Evolutionary conservation across 2,888 invertebrate species (phyloP), one percentile per base, ranked within the genome.

Genomic region (Sarcophaga carnaria): DNA sequence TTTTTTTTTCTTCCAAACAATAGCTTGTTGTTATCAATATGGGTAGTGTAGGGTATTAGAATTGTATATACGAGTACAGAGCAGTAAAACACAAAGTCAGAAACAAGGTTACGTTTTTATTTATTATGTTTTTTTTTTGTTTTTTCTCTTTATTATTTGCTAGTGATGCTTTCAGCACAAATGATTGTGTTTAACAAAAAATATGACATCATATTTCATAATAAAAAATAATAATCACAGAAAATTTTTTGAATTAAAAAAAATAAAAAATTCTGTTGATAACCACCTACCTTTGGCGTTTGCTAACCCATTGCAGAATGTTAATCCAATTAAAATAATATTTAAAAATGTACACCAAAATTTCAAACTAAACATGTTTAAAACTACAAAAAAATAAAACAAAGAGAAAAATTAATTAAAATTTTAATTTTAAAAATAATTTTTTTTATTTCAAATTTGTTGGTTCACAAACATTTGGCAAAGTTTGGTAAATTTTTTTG

Each of bases 201-300:
- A 80, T 67, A 87, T 87, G 87, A 87, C 87, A 87, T 87, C 87
- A 87, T 87, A 79, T 79, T 84, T 84, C 76, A 71, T 76, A 63
- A 83, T 76, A 75, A 77, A 12, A 54, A 54, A 37, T 8, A 37
- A 37, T 8, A 14, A 54, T 54, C 10, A 3, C 17, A 54, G 17
- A 54, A 54, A 63, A 63, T 20, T 45, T n/a, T 27, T 67, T 37
- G 0, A 1, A 6, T 76, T n/a, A 17, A 69, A 47, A 45, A 60
- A 59, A 62, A 74, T 54, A 74, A 54, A 63, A 63, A 6, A 70
- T 74, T 59, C 37, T 67, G 25, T 74, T 63, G 47, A 47, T 2
- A 72, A 72, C n/a, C 12, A 71, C 64, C 79, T 85, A 89, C 89
- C 89, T 88, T 89, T 89, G 64, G 89, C 89, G 66, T 89, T 12